phyloP scores from a whole-genome alignment of 1,140 invertebrate genomes.

The Bombus haemorrhoidalis region DNA sequence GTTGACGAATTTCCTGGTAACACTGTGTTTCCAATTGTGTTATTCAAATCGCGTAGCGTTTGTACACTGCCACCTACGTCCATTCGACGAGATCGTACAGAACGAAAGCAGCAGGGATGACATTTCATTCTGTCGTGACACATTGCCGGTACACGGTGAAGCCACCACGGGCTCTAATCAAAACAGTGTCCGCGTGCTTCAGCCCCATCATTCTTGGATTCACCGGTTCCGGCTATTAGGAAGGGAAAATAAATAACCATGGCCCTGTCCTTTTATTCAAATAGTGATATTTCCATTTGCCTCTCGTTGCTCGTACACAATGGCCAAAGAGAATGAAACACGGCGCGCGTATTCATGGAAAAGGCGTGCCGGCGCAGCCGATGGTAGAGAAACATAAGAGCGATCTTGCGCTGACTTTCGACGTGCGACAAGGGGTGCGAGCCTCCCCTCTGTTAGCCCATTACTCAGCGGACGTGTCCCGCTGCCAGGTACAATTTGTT shows the following conservation, averaged over 20 bases:
- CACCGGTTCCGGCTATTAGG: conserved; percentile 16
- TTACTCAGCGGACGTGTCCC: conserved; percentile 65
- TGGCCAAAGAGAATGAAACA: neutral
- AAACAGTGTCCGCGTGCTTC: conserved; percentile 6
- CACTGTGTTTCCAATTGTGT: neutral
- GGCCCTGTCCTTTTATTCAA: conserved; percentile 3
- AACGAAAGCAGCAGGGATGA: neutral
- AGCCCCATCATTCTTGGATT: neutral
- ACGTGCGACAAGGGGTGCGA: conserved; percentile 40
- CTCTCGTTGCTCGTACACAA: neutral
- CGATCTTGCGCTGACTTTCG: conserved; percentile 62
- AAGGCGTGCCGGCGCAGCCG: conserved; percentile 49
- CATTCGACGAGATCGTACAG: neutral
- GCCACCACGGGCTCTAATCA: conserved; percentile 1
- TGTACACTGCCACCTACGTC: neutral
- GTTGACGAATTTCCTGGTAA: neutral
- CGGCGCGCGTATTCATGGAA: conserved; percentile 5
- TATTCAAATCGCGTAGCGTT: neutral
- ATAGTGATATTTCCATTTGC: conserved; percentile 29
- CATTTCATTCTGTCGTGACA: neutral
- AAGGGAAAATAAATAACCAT: conserved; percentile 6
- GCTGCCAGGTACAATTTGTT: conserved; percentile 70
- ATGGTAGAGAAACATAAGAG: conserved; percentile 46
- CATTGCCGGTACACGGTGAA: neutral
- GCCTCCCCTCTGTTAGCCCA: conserved; percentile 57